Percentiles rank a stretch among this genome's conserved stretches.
Conservation (phyloP, 2,113 vertebrate genomes). For the Hemibagrus wyckioides region DNA sequence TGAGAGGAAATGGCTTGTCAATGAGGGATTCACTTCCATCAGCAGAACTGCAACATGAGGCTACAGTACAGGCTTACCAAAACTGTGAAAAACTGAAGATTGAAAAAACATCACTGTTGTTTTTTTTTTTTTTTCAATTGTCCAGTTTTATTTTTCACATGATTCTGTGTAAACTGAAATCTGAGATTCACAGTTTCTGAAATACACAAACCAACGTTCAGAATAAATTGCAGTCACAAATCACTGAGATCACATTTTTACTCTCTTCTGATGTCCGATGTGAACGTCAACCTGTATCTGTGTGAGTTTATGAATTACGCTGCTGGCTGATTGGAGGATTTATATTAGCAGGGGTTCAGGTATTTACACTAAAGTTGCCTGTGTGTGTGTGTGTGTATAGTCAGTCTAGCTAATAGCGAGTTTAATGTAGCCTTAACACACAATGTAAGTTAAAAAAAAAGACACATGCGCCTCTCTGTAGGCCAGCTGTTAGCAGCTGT, state of each 20-base stretch:
- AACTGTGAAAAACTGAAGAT: background rate
- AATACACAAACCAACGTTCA: background rate
- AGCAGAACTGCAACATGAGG: no score
- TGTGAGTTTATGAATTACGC: background rate
- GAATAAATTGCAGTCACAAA: background rate
- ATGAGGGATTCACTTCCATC: no score
- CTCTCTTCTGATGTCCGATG: background rate
- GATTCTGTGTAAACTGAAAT: background rate
- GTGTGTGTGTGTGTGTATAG: background rate
- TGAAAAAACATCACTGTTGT: background rate
- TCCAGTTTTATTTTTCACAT: background rate
- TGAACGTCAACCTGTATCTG: background rate
- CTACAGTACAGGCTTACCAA: background rate
- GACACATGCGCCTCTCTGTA: background rate
- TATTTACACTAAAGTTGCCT: background rate
- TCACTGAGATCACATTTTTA: background rate
- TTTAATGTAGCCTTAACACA: background rate
- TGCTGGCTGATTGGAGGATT: background rate
- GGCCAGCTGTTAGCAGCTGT: constrained; percentile 22
- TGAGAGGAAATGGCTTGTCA: no score
- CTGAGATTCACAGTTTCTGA: background rate
- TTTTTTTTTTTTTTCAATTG: background rate
- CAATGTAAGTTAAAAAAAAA: background rate
- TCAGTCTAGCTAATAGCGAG: background rate
- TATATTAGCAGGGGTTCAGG: background rate